Conservation (phyloP, 2,888 invertebrate species). For the Ganaspis brasiliensis region DNA sequence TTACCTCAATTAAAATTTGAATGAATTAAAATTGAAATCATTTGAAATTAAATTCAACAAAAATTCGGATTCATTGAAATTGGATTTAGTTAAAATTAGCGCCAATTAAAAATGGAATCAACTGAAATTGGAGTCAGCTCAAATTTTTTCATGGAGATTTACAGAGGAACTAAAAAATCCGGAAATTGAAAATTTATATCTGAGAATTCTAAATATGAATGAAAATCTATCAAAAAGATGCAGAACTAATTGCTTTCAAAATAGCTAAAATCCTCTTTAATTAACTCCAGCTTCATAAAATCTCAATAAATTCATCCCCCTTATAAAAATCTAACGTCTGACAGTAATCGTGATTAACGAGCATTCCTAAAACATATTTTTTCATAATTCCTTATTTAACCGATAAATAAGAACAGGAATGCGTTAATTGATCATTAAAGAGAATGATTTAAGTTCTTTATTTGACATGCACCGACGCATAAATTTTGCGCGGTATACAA, state of each 20-base stretch:
- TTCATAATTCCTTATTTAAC: constrained; percentile 15
- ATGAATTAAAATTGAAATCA: too few species aligned
- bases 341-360: constrained; percentile 12
- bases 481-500: constrained; percentile 15
- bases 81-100: too few species aligned
- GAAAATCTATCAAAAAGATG: too few species aligned
- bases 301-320: neutral
- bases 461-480: constrained; percentile 18
- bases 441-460: constrained; percentile 26
- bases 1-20: too few species aligned
- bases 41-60: too few species aligned
- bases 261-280: neutral
- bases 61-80: too few species aligned
- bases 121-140: too few species aligned
- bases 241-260: neutral
- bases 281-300: neutral
- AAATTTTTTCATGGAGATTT: too few species aligned
- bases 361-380: constrained; percentile 9
- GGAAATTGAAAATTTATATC: too few species aligned
- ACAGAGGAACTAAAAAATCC: too few species aligned
- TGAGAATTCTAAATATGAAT: too few species aligned
- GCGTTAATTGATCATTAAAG: constrained; percentile 31
- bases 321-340: constrained; percentile 14
- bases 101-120: too few species aligned
- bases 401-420: constrained; percentile 2